Evolutionary conservation across 2,113 vertebrate species (phyloP).

Genomic region (Lichenostomus cassidix): DNA sequence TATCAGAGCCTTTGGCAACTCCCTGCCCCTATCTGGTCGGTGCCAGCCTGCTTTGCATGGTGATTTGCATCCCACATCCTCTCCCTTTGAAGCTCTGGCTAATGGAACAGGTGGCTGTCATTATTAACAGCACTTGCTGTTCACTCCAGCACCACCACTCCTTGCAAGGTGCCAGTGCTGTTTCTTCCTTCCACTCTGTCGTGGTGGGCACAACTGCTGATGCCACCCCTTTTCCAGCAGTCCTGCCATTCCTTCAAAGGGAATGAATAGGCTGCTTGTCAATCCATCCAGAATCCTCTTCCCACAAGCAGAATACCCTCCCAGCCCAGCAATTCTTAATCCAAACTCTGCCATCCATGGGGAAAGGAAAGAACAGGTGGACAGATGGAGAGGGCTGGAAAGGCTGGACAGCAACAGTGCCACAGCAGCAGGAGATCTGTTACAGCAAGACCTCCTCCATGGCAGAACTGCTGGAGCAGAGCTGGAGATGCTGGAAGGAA

Average conservation of each 20-base stretch:
- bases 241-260: background rate
- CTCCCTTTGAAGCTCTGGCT: slow-evolving; percentile 35
- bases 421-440: background rate
- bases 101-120: slow-evolving; percentile 47
- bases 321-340: background rate
- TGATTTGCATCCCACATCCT: slow-evolving; percentile 33
- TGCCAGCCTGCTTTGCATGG: slow-evolving; percentile 54
- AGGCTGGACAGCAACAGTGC: background rate
- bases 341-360: background rate
- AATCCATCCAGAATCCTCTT: background rate
- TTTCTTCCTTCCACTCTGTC: background rate
- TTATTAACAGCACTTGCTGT: slow-evolving; percentile 13
- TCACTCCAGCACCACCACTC: background rate
- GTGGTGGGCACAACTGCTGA: background rate
- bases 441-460: background rate
- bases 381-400: slow-evolving; percentile 15
- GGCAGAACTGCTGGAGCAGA: background rate
- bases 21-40: background rate
- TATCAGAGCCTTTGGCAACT: slow-evolving; percentile 45
- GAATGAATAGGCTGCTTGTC: background rate
- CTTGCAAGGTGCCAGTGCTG: background rate
- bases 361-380: background rate
- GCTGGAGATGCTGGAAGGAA: background rate
- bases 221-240: background rate
- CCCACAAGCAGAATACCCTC: background rate